These are phyloP conservation scores for Eurytoma californica DNA, from an alignment of 2,888 invertebrate species.

Conservation along the genomic window DNA sequence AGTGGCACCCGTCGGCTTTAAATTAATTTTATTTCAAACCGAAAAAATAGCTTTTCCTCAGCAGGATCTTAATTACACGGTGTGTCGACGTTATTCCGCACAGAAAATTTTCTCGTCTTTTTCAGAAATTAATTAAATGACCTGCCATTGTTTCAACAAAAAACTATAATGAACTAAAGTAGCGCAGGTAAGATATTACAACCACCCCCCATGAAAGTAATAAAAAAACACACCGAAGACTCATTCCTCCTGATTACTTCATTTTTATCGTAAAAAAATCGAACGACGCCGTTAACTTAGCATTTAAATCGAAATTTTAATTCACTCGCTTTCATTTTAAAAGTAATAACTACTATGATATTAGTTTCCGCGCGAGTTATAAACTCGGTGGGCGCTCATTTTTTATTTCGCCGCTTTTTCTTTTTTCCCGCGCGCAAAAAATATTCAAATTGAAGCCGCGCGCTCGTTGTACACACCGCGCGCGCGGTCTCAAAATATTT, in stretches of 20 bases:
- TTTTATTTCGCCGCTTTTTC: not conserved
- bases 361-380: conserved; percentile 12
- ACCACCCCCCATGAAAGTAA: not conserved
- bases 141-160: too few relatives aligned
- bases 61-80: conserved; percentile 2
- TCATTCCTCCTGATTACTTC: not conserved
- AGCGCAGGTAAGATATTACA: too few relatives aligned
- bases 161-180: too few relatives aligned
- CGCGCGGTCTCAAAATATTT: conserved; percentile 25
- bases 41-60: conserved; percentile 19
- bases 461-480: not conserved
- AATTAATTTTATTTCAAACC: conserved; percentile 28
- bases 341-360: conserved; percentile 22
- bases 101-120: not conserved
- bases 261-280: conserved; percentile 23
- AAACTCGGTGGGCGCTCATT: not conserved
- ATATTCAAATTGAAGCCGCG: conserved; percentile 27
- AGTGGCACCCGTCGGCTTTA: conserved; percentile 29
- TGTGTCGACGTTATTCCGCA: not conserved
- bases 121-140: not conserved
- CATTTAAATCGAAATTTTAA: conserved; percentile 30
- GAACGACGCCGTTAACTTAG: conserved; percentile 5
- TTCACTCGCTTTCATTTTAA: conserved; percentile 20
- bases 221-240: not conserved
- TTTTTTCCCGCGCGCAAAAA: conserved; percentile 11